A percentile compares a stretch with the other conserved stretches of the same genome.
Conservation (phyloP, 2,888 invertebrate genomes). For the Cheiracanthium punctorium region DNA sequence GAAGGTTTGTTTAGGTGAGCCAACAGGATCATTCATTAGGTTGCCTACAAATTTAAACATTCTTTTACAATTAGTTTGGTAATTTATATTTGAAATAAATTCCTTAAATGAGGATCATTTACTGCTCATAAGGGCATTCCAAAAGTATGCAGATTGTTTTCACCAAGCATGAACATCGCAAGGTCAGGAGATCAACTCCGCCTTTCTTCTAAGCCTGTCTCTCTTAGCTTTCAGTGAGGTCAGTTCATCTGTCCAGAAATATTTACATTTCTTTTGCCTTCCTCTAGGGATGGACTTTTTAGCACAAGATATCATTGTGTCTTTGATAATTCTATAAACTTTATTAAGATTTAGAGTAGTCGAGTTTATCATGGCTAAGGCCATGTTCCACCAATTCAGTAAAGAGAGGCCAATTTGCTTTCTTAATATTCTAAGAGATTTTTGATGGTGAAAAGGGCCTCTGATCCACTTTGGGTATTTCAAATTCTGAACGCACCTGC, state of each 20-base stretch:
- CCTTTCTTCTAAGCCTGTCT: background rate
- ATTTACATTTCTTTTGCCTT: conserved; percentile 13
- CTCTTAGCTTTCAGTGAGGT: conserved; percentile 14
- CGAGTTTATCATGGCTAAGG: too few species aligned
- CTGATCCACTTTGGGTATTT: too few species aligned
- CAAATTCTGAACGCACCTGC: too few species aligned
- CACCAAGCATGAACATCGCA: background rate
- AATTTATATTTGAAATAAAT: conserved; percentile 2
- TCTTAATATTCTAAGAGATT: too few species aligned
- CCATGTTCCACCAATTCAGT: too few species aligned
- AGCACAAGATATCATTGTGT: too few species aligned
- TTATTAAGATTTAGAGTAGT: too few species aligned
- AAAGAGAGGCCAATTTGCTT: too few species aligned
- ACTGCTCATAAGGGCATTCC: background rate
- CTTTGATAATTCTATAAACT: too few species aligned
- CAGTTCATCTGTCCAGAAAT: conserved; percentile 12
- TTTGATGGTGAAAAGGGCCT: too few species aligned
- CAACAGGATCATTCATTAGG: background rate
- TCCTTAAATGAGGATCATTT: conserved; percentile 27
- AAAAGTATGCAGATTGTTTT: conserved; percentile 27
- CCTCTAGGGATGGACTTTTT: conserved; percentile 18
- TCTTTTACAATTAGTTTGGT: conserved; percentile 32
- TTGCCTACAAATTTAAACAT: conserved; percentile 19
- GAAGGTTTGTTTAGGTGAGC: conserved; percentile 21
- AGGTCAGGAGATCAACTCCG: too few species aligned